Percentiles rank a stretch among this genome's conserved stretches.
These are phyloP conservation scores for Cyprinodon tularosa DNA, from an alignment of 2,113 vertebrate genomes.

Conservation along the genomic window DNA sequence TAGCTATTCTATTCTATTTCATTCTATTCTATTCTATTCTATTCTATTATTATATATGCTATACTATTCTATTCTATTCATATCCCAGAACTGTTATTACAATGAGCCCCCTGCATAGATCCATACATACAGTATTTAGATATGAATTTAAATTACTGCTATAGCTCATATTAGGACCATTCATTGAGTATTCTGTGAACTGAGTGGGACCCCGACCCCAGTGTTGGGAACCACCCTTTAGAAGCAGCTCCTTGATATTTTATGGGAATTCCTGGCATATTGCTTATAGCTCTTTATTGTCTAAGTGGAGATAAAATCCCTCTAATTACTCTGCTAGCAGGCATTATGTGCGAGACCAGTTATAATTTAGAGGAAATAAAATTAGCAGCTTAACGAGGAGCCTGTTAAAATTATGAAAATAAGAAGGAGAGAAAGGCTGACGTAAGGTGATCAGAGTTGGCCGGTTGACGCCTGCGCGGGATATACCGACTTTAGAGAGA, in stretches of 20 bases:
- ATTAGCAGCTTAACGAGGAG: constrained; percentile 17
- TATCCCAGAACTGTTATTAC: no score
- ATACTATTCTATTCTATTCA: no score
- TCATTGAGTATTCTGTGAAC: background rate
- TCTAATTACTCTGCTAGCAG: background rate
- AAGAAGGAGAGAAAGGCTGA: constrained; percentile 63
- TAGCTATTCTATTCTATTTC: no score
- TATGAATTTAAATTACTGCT: background rate
- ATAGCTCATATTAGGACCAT: background rate
- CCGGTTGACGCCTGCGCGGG: constrained; percentile 67
- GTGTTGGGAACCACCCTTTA: background rate
- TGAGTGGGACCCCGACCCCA: background rate
- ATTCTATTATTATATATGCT: no score
- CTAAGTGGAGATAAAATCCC: background rate
- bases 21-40: no score
- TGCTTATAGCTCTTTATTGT: background rate
- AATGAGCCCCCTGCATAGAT: no score
- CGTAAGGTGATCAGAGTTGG: constrained; percentile 73
- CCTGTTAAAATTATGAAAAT: constrained; percentile 36
- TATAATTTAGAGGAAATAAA: constrained; percentile 1
- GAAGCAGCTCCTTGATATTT: background rate
- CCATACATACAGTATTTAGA: no score
- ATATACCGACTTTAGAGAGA: constrained; percentile 56
- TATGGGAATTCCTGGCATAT: background rate
- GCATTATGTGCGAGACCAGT: background rate